Percentiles rank a stretch among this genome's conserved stretches.
phyloP scores from a whole-genome alignment of 2,797 vertebrate species.

The Melanotaenia parkinsoni region DNA sequence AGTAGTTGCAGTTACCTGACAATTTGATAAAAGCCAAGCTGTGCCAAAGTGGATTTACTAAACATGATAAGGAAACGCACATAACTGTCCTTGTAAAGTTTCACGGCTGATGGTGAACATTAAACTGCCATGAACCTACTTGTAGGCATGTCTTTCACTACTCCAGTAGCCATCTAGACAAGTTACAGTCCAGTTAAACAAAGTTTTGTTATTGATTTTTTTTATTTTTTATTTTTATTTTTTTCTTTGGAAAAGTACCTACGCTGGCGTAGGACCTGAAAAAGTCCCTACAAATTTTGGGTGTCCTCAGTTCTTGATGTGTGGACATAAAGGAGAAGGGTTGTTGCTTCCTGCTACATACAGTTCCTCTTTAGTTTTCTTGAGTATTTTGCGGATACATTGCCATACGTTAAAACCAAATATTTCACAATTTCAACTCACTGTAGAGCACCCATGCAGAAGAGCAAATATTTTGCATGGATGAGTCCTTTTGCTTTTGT shows the following conservation, averaged over 20 bases:
- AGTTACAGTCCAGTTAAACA: not conserved
- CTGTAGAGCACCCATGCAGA: too few relatives aligned
- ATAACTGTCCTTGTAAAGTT: not conserved
- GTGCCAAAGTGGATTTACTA: not conserved
- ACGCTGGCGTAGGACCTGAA: not conserved
- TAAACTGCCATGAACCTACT: not conserved
- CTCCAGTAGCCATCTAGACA: not conserved
- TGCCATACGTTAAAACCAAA: too few relatives aligned
- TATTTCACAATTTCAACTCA: too few relatives aligned
- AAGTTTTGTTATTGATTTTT: not conserved
- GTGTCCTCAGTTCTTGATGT: not conserved
- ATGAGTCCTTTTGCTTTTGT: not conserved
- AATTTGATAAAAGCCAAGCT: not conserved
- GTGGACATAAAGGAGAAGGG: not conserved
- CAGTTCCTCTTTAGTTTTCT: not conserved
- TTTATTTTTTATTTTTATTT: too few relatives aligned
- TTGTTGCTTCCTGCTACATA: not conserved
- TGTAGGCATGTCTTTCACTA: not conserved
- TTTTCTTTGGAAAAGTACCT: not conserved
- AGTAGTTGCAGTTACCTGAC: not conserved
- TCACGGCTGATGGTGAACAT: not conserved
- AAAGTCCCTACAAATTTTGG: not conserved
- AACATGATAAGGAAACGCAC: not conserved
- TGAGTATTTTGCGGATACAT: not conserved
- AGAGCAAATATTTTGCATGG: not conserved